A percentile compares a stretch with the other conserved stretches of the same genome.
These are phyloP conservation scores for Crossaster papposus DNA, from an alignment of 53 echinoderm and acorn worm genomes.

Conservation along the genomic window DNA sequence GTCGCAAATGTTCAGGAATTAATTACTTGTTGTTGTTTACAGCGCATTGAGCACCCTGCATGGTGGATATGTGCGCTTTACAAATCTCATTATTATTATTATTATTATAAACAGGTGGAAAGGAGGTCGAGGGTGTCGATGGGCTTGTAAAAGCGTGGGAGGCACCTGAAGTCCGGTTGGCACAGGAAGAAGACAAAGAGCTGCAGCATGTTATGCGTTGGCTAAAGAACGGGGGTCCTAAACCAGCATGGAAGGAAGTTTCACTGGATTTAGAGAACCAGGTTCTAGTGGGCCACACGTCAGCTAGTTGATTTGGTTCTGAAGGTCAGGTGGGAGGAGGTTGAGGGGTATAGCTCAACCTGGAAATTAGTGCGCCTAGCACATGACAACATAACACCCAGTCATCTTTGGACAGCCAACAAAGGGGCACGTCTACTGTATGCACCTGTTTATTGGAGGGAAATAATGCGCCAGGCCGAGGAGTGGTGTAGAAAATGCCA, in stretches of 20 bases:
- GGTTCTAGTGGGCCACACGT: background rate
- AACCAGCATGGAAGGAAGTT: slow-evolving; percentile 39
- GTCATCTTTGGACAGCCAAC: background rate
- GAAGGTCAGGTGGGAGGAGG: background rate
- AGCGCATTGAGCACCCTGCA: no score
- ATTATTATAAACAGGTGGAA: no score
- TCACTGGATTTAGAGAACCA: background rate
- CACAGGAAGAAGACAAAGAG: background rate
- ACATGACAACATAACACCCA: background rate
- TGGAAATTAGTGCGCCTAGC: background rate
- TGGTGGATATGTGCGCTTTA: no score
- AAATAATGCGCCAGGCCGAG: background rate
- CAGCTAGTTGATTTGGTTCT: background rate
- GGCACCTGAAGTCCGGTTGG: background rate
- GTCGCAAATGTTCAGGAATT: no score
- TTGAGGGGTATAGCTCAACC: background rate
- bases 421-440: background rate
- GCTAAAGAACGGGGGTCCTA: background rate
- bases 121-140: background rate
- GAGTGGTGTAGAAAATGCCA: slow-evolving; percentile 14
- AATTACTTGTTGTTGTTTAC: no score
- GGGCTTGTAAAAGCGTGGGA: background rate
- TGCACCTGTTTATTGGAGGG: slow-evolving; percentile 3
- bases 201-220: background rate
- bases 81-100: no score